Evolutionary conservation across 1,140 invertebrate species (phyloP).

Genomic region (Sesamia nonagrioides): DNA sequence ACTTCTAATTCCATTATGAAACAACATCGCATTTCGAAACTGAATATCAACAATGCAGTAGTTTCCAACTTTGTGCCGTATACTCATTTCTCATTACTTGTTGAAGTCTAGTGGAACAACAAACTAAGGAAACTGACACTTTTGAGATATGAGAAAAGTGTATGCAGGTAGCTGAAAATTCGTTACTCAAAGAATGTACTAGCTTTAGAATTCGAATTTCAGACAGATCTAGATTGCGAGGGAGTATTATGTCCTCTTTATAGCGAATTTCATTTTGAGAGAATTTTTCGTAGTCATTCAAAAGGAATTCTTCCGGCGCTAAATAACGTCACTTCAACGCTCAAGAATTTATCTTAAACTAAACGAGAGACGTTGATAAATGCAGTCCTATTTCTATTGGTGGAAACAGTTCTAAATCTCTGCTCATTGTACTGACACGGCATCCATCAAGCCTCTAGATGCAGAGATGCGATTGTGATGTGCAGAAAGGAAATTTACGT

Average conservation of each 20-base stretch:
- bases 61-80: not conserved
- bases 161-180: constrained; percentile 24
- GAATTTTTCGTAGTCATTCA: constrained; percentile 13
- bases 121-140: constrained; percentile 8
- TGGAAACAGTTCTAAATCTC: constrained; percentile 17
- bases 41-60: constrained; percentile 19
- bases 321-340: not conserved
- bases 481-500: constrained; percentile 28
- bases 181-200: constrained; percentile 5
- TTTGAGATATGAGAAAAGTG: constrained; percentile 8
- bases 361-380: constrained; percentile 26
- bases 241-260: constrained; percentile 7
- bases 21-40: not conserved
- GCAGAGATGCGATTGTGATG: constrained; percentile 28
- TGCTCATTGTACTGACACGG: constrained; percentile 7
- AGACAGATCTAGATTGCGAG: constrained; percentile 1
- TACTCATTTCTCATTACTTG: not conserved
- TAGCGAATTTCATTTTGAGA: constrained; percentile 10
- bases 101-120: constrained; percentile 17
- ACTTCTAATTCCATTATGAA: not conserved
- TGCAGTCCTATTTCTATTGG: constrained; percentile 26
- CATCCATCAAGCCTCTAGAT: constrained; percentile 37
- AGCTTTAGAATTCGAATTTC: constrained; percentile 17
- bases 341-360: not conserved
- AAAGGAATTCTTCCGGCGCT: constrained; percentile 4